These are phyloP conservation scores for Harpegnathos saltator DNA, from an alignment of 1,140 invertebrate genomes.

Conservation along the genomic window DNA sequence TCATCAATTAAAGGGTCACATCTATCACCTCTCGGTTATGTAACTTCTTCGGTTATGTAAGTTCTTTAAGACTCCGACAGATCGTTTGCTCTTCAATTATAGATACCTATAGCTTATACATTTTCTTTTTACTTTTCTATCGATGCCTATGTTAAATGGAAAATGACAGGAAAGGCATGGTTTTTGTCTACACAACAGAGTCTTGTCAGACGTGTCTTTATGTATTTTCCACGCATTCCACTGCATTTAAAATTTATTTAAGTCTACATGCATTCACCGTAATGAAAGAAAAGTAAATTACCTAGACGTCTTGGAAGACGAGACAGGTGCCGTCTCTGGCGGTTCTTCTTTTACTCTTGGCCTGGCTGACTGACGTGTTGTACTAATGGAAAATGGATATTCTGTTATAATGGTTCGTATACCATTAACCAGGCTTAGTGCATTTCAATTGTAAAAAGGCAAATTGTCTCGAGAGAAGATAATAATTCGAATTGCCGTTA, in stretches of 20 bases:
- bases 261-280: constrained; percentile 82
- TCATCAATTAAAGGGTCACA: background rate
- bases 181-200: constrained; percentile 1
- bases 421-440: constrained; percentile 69
- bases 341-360: constrained; percentile 86
- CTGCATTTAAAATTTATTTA: constrained; percentile 16
- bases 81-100: background rate
- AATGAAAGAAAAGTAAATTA: constrained; percentile 82
- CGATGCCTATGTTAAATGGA: background rate
- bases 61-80: constrained; percentile 4
- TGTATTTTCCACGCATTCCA: background rate
- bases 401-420: constrained; percentile 82
- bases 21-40: background rate
- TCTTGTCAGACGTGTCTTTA: background rate
- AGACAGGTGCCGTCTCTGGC: constrained; percentile 86
- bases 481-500: background rate
- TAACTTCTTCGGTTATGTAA: constrained; percentile 25
- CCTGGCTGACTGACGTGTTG: constrained; percentile 87
- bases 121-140: background rate
- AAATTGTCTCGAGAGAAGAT: constrained; percentile 20
- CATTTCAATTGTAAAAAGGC: constrained; percentile 52
- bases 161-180: constrained; percentile 8
- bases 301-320: constrained; percentile 87
- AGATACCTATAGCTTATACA: background rate
- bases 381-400: constrained; percentile 88